Evolutionary conservation across 2,797 vertebrate species (phyloP), one percentile per base, ranked within the genome.

Genomic region (Choloepus didactylus): DNA sequence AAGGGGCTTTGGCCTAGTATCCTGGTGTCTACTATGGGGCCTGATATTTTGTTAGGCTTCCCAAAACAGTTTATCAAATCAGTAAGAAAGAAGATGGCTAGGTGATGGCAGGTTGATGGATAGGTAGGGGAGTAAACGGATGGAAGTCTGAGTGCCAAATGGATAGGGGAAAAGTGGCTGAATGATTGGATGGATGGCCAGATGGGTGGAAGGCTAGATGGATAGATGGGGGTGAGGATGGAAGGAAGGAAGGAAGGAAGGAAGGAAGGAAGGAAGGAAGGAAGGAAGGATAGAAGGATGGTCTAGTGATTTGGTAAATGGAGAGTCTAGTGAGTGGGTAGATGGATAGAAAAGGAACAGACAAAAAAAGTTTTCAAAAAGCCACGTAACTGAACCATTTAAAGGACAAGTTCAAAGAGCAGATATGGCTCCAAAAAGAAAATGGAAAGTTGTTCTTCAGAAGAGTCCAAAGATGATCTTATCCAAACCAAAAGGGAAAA

Each of bases 401-500:
- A n/a, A 79, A 86, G 12, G 21, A 67, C 44, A 90, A 87, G 29
- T 76, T 81, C 89, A 76, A 93, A 81, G 73, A 49, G 23, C n/a
- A 54, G 14, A 56, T 46, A 44, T 86, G 60, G 80, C 67, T 86
- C 81, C 86, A n/a, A 62, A 31, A 81, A 66, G 31, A 66, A 80
- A 75, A 49, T 41, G 60, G 38, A 51, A 59, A 18, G 41, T 67
- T 80, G 41, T 86, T 86, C 38, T 93, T 80, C 35, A 81, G n/a
- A 19, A n/a, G 18, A 91, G 12, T 46, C 21, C 67, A 81, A 76
- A 87, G 60, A 35, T 76, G 59, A 54, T 87, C 76, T 87, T 54
- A 27, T 12, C 5, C 29, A 87, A 62, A 87, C 54, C 51, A 76
- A 91, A 82, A 51, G 46, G 29, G n/a, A 67, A 54, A 86, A 51